A percentile compares a stretch with the other conserved stretches of the same genome.
phyloP scores from a whole-genome alignment of 1,140 invertebrate genomes.

The Temnothorax curvispinosus region DNA sequence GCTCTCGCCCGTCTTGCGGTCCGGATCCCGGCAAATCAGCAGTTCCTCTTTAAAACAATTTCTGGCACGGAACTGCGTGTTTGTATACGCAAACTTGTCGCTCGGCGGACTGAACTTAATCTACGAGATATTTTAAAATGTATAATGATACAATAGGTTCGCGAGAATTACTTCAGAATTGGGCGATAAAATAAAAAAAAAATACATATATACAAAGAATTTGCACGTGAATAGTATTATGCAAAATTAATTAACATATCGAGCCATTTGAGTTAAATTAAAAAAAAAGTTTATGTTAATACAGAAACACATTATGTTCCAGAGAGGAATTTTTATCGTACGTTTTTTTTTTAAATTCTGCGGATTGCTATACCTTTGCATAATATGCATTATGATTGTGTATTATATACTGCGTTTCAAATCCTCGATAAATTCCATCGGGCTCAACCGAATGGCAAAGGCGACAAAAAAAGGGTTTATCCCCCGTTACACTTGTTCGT shows the following conservation, averaged over 20 bases:
- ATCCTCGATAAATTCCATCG: not conserved
- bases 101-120: not conserved
- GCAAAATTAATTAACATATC: not conserved
- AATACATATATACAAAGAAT: too few species aligned
- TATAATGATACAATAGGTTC: not conserved
- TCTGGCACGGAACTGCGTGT: not conserved
- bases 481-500: conserved; percentile 35
- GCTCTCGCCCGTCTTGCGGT: conserved; percentile 3
- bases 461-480: not conserved
- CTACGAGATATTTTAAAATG: not conserved
- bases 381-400: not conserved
- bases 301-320: not conserved
- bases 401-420: not conserved
- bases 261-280: not conserved
- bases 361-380: not conserved
- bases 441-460: not conserved
- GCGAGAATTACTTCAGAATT: not conserved
- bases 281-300: not conserved
- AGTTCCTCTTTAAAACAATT: conserved; percentile 58
- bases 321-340: not conserved
- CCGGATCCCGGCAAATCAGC: not conserved
- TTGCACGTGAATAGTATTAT: not conserved
- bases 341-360: not conserved
- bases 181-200: not conserved
- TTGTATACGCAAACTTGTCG: conserved; percentile 22